Evolutionary conservation across 1,140 invertebrate genomes (phyloP).

Genomic region (Drosophila bifasciata): DNA sequence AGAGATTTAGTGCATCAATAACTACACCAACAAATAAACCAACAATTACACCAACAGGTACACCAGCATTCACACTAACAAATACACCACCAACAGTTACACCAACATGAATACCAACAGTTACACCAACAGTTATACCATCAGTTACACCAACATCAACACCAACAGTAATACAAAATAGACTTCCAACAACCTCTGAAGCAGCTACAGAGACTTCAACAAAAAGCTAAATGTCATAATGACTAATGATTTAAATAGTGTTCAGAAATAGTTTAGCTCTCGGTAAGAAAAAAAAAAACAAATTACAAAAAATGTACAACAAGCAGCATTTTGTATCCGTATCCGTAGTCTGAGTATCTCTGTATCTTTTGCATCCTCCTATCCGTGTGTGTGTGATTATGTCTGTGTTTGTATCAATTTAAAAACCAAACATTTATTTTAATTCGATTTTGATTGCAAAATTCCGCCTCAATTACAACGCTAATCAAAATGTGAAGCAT

Average conservation of each 20-base stretch:
- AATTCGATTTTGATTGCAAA: conserved; percentile 56
- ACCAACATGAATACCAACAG: conserved; percentile 16
- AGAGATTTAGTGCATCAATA: too few species aligned
- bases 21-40: too few species aligned
- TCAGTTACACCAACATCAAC: too few species aligned
- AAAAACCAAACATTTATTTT: conserved; percentile 44
- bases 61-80: too few species aligned
- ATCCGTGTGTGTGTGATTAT: too few species aligned
- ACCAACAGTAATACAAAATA: too few species aligned
- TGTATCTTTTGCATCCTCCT: background rate
- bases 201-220: background rate
- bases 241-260: conserved; percentile 73
- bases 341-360: background rate
- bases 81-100: too few species aligned
- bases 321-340: background rate
- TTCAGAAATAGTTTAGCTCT: conserved; percentile 59
- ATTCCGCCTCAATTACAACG: conserved; percentile 46
- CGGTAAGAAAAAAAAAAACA: conserved; percentile 18
- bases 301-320: background rate
- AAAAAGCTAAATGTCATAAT: conserved; percentile 71
- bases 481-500: conserved; percentile 52
- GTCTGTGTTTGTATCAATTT: conserved; percentile 35
- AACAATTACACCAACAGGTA: too few species aligned
- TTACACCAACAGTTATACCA: background rate
- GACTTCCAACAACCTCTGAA: too few species aligned